These are phyloP conservation scores for Netelia inedita DNA, from an alignment of 2,888 invertebrate genomes.

Conservation along the genomic window DNA sequence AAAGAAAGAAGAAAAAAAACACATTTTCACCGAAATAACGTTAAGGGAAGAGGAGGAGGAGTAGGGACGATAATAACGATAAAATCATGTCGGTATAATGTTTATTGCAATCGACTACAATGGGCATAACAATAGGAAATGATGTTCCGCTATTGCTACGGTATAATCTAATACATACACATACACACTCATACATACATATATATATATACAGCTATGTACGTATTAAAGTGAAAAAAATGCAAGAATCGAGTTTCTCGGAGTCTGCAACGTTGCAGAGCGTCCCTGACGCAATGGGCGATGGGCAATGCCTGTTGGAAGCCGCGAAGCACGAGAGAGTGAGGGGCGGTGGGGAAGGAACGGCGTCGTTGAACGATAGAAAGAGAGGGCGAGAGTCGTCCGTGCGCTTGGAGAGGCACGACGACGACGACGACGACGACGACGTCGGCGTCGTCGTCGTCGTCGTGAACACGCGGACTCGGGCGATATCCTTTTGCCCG, in stretches of 20 bases:
- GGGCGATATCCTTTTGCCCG: constrained; percentile 10
- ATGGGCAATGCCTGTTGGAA: constrained; percentile 57
- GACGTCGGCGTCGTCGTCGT: constrained; percentile 39
- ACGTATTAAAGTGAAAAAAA: constrained; percentile 23
- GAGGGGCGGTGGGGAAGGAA: constrained; percentile 30
- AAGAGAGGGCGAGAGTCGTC: constrained; percentile 17
- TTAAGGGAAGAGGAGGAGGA: not conserved
- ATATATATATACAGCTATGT: constrained; percentile 18
- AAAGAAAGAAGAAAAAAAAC: constrained; percentile 3
- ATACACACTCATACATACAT: not conserved
- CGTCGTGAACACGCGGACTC: constrained; percentile 21
- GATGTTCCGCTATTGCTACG: constrained; percentile 34
- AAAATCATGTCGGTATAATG: constrained; percentile 37
- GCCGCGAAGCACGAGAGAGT: constrained; percentile 52
- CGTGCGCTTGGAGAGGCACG: constrained; percentile 54
- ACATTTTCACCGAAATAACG: constrained; percentile 26
- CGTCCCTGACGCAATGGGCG: constrained; percentile 59
- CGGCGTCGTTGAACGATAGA: constrained; percentile 15
- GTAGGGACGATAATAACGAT: not conserved
- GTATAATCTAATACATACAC: constrained; percentile 8
- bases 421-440: constrained; percentile 59
- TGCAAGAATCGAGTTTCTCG: constrained; percentile 32
- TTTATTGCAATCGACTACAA: constrained; percentile 54
- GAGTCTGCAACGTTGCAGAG: constrained; percentile 2
- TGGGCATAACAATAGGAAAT: constrained; percentile 58